A percentile compares a stretch with the other conserved stretches of the same genome.
phyloP scores from a whole-genome alignment of 2,797 vertebrate genomes.

The Fringilla coelebs region DNA sequence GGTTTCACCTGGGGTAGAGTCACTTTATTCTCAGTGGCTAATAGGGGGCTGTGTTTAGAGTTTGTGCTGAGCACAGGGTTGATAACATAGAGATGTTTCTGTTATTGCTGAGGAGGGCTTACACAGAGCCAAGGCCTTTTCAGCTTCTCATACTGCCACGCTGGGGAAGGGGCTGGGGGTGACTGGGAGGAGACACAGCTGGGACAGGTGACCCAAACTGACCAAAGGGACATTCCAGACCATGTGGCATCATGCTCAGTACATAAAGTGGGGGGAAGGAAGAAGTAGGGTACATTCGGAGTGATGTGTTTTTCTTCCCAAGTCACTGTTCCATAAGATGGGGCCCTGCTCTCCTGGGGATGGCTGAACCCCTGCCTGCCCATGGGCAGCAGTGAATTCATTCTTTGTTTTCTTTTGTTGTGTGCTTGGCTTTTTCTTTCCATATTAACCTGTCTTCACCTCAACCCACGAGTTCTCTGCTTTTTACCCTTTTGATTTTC shows the following conservation, averaged over 20 bases:
- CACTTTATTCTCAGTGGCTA: too few species aligned
- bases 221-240: not conserved
- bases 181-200: not conserved
- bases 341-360: not conserved
- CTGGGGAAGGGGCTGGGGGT: not conserved
- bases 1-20: not conserved
- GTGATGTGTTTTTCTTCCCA: not conserved
- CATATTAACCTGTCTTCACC: not conserved
- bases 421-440: not conserved
- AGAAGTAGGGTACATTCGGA: not conserved
- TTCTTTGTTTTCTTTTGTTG: not conserved
- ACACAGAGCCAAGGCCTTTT: not conserved
- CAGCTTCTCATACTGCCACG: rapidly evolving
- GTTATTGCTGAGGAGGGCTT: not conserved
- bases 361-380: too few species aligned
- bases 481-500: not conserved
- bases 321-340: rapidly evolving
- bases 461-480: not conserved
- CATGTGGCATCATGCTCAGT: rapidly evolving
- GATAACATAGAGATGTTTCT: not conserved
- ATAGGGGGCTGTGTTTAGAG: rapidly evolving
- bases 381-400: not conserved
- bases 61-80: not conserved
- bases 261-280: not conserved
- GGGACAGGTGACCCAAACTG: rapidly evolving